These are phyloP conservation scores for Augochlorella aurata DNA, from an alignment of 2,888 invertebrate genomes.

Conservation along the genomic window DNA sequence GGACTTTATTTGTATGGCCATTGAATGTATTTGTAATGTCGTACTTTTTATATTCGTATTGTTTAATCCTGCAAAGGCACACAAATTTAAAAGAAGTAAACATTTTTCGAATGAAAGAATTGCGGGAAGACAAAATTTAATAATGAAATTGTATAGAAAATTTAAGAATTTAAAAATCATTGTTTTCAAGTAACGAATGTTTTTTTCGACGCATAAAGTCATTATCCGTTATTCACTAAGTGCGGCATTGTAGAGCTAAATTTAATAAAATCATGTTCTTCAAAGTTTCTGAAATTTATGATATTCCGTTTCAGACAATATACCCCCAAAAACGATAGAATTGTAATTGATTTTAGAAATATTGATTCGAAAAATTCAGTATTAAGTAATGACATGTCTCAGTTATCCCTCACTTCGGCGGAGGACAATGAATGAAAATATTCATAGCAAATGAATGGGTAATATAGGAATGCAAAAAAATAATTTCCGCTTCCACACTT, in stretches of 20 bases:
- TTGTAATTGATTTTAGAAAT: slow-evolving; percentile 87
- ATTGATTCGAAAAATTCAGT: slow-evolving; percentile 85
- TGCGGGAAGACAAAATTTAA: no score
- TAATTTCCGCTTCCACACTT: neutral
- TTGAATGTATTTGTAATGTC: neutral
- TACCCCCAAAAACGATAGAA: slow-evolving; percentile 84
- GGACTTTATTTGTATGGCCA: neutral
- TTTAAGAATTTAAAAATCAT: no score
- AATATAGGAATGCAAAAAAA: neutral
- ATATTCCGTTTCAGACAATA: slow-evolving; percentile 84
- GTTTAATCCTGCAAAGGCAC: neutral
- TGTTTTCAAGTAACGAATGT: no score
- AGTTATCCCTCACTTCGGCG: slow-evolving; percentile 81
- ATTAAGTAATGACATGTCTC: slow-evolving; percentile 82
- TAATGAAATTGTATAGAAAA: no score
- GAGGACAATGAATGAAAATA: slow-evolving; percentile 67
- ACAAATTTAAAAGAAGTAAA: neutral
- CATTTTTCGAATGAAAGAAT: no score
- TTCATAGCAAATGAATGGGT: slow-evolving; percentile 7
- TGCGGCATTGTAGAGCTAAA: neutral
- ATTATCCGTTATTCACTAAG: no score
- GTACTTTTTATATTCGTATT: neutral
- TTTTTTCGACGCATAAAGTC: no score
- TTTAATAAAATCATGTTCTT: neutral
- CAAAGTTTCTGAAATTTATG: neutral